Evolutionary conservation across 2,797 vertebrate species (phyloP), one percentile per base, ranked within the genome.

Genomic region (Sebastes diploproa): DNA sequence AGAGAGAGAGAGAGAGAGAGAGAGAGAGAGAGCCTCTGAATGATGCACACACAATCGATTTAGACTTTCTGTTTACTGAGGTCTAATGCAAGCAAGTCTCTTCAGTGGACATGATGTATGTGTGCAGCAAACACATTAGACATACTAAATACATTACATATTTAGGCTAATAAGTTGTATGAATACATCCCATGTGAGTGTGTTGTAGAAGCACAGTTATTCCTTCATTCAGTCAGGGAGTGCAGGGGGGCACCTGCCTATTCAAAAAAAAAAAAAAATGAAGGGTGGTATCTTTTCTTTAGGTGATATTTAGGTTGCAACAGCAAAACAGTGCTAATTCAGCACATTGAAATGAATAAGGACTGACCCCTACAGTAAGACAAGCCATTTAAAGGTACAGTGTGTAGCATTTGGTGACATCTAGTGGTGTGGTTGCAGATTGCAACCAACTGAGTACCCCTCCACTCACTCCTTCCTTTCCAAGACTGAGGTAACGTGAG

Each of bases 31-130:
- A 36, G 11, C 0, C n/a, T 62, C 61, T 63, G 62, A 22, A 22
- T 22, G n/a, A 65, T 65, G 23, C 63, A 42, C 63, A 42, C 63
- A 82, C 72, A 82, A 86, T 92, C 88, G 78, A 82, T 88, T 75
- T 32, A 56, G 78, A 54, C 71, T 82, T 66, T 77, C 80, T 85
- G 79, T 88, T 71, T 52, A 62, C 77, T 32, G 67, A 50, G 32
- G 23, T 60, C 85, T 79, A 84, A 91, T 80, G 85, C 81, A 85
- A 77, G 86, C 74, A 72, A 59, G 59, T 75, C 77, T 52, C 62
- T 65, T 71, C 16, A 66, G 46, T 70, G 38, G 80, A 56, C 25
- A 11, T 16, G 22, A 46, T 20, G 16, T 46, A 54, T 11, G n/a
- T 34, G 20, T 54, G 34, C 60, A 65, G 55, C 25, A 63, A 73